Evolutionary conservation across 1,140 invertebrate genomes (phyloP).

Genomic region (Drosophila sturtevanti): DNA sequence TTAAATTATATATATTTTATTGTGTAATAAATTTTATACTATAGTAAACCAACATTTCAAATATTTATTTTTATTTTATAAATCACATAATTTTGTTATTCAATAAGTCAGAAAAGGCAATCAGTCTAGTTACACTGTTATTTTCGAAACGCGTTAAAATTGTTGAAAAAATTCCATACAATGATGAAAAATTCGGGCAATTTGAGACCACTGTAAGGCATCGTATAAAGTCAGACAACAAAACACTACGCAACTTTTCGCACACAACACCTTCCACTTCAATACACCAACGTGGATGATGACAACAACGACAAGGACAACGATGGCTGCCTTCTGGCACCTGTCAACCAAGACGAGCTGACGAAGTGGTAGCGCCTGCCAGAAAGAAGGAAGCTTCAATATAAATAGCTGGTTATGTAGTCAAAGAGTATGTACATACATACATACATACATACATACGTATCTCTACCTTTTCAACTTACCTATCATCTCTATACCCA

Average conservation of each 20-base stretch:
- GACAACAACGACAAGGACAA: not conserved
- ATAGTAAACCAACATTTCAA: no score
- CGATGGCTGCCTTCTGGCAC: constrained; percentile 44
- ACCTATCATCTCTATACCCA: constrained; percentile 17
- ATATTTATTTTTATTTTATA: no score
- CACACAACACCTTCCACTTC: constrained; percentile 51
- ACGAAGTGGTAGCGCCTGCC: constrained; percentile 42
- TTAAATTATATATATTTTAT: no score
- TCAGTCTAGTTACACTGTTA: no score
- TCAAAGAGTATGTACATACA: not conserved
- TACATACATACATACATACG: not conserved
- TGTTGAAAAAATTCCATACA: not conserved
- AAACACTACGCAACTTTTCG: constrained; percentile 50
- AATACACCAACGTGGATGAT: constrained; percentile 23
- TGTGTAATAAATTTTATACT: no score
- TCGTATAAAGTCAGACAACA: constrained; percentile 49
- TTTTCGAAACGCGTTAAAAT: not conserved
- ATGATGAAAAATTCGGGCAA: not conserved
- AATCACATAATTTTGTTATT: no score
- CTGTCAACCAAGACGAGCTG: constrained; percentile 60
- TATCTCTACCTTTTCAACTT: no score
- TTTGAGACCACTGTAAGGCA: not conserved
- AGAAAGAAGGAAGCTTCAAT: constrained; percentile 37
- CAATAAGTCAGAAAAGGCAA: no score
- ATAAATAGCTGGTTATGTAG: constrained; percentile 51